Conservation (phyloP, 2,888 invertebrate genomes). For the Phengaris alcon region DNA sequence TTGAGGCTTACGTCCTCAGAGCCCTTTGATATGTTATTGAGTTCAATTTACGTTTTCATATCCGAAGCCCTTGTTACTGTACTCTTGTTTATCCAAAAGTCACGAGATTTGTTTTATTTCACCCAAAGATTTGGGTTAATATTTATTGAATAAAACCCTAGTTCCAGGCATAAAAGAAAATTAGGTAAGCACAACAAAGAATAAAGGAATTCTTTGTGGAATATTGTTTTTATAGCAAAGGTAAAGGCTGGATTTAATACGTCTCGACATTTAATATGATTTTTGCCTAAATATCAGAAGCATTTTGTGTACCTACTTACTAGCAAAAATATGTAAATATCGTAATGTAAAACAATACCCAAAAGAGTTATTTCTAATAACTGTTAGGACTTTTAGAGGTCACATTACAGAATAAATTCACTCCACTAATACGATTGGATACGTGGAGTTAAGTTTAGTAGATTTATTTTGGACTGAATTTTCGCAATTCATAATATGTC, state of each 20-base stretch:
- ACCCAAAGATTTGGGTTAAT: slow-evolving; percentile 12
- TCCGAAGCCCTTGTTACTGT: slow-evolving; percentile 48
- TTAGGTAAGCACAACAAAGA: not conserved
- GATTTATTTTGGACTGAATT: slow-evolving; percentile 48
- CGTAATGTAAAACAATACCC: too few relatives aligned
- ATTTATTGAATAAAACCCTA: not conserved
- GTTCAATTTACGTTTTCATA: slow-evolving; percentile 64
- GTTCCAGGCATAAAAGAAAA: not conserved
- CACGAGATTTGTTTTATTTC: slow-evolving; percentile 21
- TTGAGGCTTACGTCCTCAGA: slow-evolving; percentile 48
- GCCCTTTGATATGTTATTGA: slow-evolving; percentile 66
- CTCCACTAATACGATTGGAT: slow-evolving; percentile 12
- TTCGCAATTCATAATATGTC: slow-evolving; percentile 44
- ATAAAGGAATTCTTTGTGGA: not conserved
- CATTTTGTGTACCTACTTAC: too few relatives aligned
- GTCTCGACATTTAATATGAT: not conserved
- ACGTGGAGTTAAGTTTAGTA: slow-evolving; percentile 35
- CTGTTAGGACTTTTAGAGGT: not conserved
- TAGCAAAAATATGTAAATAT: too few relatives aligned
- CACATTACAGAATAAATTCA: not conserved
- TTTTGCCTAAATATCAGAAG: not conserved
- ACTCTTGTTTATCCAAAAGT: slow-evolving; percentile 34
- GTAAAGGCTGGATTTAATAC: not conserved
- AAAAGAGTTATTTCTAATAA: too few relatives aligned
- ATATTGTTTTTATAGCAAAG: not conserved